phyloP scores from a whole-genome alignment of 2,113 vertebrate genomes.

The Tichodroma muraria region DNA sequence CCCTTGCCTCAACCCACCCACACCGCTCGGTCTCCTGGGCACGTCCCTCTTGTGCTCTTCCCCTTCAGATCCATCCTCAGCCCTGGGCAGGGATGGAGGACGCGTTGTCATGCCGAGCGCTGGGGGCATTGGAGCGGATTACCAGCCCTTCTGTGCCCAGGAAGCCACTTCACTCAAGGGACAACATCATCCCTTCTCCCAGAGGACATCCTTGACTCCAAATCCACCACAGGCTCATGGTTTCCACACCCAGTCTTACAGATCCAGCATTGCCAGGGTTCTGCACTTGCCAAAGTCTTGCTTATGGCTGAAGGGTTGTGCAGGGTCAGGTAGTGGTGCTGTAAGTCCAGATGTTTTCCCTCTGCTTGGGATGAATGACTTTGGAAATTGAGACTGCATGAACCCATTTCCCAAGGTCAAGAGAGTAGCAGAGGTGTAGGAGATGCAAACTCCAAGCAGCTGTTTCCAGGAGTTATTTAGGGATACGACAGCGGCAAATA shows the following conservation, averaged over 20 bases:
- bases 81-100: not conserved
- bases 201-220: not conserved
- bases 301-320: accelerated
- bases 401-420: not conserved
- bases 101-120: accelerated
- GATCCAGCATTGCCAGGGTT: not conserved
- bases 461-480: conserved; percentile 1
- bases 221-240: not conserved
- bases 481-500: not conserved
- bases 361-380: not conserved
- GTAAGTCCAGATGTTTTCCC: not conserved
- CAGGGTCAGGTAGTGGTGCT: not conserved
- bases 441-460: not conserved
- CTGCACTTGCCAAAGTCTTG: not conserved
- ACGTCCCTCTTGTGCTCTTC: accelerated
- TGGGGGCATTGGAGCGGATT: accelerated
- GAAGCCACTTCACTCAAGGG: not conserved
- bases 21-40: accelerated
- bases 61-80: not conserved
- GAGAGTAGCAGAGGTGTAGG: not conserved
- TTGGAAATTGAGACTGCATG: not conserved
- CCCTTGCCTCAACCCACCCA: not conserved
- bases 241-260: not conserved
- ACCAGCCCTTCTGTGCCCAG: not conserved
- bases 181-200: not conserved